phyloP scores from a whole-genome alignment of 2,888 invertebrate species.

The Megastigmus dorsalis region DNA sequence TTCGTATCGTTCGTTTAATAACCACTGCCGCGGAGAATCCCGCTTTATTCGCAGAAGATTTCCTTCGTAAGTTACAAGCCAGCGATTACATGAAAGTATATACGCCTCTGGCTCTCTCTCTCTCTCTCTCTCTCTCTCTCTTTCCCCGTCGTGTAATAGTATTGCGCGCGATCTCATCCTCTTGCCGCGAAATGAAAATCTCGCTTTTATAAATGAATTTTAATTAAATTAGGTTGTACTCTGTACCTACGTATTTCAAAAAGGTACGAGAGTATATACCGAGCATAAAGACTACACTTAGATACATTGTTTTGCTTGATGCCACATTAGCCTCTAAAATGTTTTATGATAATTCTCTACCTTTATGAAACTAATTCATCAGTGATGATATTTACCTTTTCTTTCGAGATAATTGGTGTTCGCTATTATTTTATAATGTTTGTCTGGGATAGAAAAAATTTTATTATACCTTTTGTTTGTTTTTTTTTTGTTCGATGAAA shows the following conservation, averaged over 20 bases:
- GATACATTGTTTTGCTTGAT: no score
- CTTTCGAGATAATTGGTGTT: no score
- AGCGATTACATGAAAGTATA: slow-evolving; percentile 23
- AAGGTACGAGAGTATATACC: no score
- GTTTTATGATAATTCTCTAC: no score
- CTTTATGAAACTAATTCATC: no score
- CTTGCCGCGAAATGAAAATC: slow-evolving; percentile 18
- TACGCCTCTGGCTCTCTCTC: slow-evolving; percentile 6
- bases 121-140: background rate
- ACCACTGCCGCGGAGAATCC: slow-evolving; percentile 53
- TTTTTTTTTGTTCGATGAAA: no score
- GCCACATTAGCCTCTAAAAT: no score
- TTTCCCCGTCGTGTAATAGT: background rate
- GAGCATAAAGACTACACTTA: no score
- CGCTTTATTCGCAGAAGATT: slow-evolving; percentile 56
- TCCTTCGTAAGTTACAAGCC: slow-evolving; percentile 50
- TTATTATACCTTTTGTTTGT: no score
- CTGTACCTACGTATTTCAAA: background rate
- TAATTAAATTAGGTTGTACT: slow-evolving; percentile 36
- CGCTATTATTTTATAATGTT: no score
- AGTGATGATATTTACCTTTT: no score
- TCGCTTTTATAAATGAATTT: slow-evolving; percentile 35
- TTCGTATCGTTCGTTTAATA: slow-evolving; percentile 58
- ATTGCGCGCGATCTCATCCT: slow-evolving; percentile 1
- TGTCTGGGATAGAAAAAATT: no score